Base-by-base conservation (phyloP, 2,888 invertebrate species). In the Oasisia sp. region DNA sequence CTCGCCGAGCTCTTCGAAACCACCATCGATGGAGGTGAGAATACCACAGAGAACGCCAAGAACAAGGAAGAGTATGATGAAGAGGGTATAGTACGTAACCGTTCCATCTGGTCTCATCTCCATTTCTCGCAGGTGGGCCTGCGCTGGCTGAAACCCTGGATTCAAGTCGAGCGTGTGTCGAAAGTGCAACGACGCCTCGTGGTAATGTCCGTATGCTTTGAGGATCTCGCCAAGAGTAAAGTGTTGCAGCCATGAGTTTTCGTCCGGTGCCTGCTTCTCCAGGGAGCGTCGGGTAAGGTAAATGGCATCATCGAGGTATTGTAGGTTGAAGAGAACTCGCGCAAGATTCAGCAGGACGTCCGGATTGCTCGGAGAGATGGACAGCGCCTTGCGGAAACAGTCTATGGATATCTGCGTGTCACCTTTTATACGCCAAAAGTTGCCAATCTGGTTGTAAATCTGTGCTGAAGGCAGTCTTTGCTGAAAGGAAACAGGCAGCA, bases 141-240 rank as follows among this genome's bases (percentile, higher is more conserved):
- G 96, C 92, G 98, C 98, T 93, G 98, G 98, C 95, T 98, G 97
- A 96, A 98, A 98, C 94, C 98, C 98, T 90, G 98, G 98, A 96
- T 98, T 97, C 93, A 98, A 96, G 95, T 98, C 98, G 92, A 98
- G 97, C 45, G 98, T 98, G 95, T 98, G 98, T 94, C 98, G 97
- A 94, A 98, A 97, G 96, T 98, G 98, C 93, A 98, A 97, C 89
- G 98, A 97, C 89, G 98, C 98, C 96, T 98, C 98, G 97, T 98
- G 97, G 96, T 98, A 98, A 95, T 98, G 98, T 94, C 98, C 98
- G 95, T 98, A 98, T 0, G 98, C 98, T 97, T 98, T 98, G 95
- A 98, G 98, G 96, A 98, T 98, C 96, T 98, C 98, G 9, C 98
- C 98, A 92, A 98, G 97, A 9, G 98, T 98, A 96, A 98, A 98